Conservation (phyloP, 2,888 invertebrate species). For the Byasa hedistus region DNA sequence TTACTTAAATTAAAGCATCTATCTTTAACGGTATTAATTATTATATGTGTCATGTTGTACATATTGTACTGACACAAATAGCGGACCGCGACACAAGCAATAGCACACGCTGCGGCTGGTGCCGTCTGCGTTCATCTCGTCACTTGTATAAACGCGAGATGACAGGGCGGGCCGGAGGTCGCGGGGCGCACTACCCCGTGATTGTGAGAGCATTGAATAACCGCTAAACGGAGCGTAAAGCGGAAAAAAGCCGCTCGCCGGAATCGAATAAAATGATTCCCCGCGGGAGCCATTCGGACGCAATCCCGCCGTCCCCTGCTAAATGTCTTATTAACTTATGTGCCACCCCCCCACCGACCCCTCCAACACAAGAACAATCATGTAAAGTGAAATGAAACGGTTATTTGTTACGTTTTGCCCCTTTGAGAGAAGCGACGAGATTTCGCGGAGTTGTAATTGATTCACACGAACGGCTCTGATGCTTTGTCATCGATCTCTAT, state of each 20-base stretch:
- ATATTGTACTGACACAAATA: conserved; percentile 48
- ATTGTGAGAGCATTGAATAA: conserved; percentile 60
- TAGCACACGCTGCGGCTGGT: conserved; percentile 49
- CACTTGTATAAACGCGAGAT: conserved; percentile 53
- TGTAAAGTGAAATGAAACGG: conserved; percentile 81
- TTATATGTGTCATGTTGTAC: conserved; percentile 32
- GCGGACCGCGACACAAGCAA: conserved; percentile 41
- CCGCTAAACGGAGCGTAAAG: conserved; percentile 78
- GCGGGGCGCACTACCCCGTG: conserved; percentile 55
- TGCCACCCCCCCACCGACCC: conserved; percentile 57
- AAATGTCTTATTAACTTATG: conserved; percentile 80
- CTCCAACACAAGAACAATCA: conserved; percentile 77
- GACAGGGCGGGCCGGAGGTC: conserved; percentile 46
- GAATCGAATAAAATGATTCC: conserved; percentile 88
- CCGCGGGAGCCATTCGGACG: conserved; percentile 85
- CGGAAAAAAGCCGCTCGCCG: conserved; percentile 78
- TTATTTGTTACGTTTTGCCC: conserved; percentile 77
- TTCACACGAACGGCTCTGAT: conserved; percentile 61
- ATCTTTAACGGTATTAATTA: no score
- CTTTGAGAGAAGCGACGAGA: conserved; percentile 66
- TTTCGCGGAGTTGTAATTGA: conserved; percentile 61
- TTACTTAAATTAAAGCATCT: no score
- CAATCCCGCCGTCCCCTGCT: conserved; percentile 81
- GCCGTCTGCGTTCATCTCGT: conserved; percentile 57
- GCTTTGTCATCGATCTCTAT: conserved; percentile 44